phyloP scores from a whole-genome alignment of 2,797 vertebrate species.

The Naso thynnoides region DNA sequence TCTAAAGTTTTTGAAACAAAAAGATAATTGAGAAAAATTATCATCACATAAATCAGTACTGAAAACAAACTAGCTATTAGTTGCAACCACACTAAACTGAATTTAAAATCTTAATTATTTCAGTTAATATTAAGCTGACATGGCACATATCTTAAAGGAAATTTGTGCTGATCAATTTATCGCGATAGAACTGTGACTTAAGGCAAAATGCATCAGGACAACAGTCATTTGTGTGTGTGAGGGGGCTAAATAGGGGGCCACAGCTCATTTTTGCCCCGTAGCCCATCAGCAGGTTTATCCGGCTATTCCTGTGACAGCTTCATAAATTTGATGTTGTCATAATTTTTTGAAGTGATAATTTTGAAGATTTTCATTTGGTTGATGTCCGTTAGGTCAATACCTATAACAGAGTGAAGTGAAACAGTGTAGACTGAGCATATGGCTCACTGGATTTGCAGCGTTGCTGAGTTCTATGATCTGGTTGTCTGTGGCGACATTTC shows the following conservation, averaged over 20 bases:
- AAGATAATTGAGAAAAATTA: neutral
- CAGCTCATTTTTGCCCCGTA: neutral
- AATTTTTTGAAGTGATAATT: constrained; percentile 16
- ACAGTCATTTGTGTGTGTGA: too few species aligned
- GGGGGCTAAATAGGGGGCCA: neutral
- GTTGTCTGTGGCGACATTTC: too few species aligned
- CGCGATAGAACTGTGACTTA: neutral
- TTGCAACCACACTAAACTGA: neutral
- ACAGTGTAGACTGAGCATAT: too few species aligned
- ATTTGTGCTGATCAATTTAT: constrained; percentile 6
- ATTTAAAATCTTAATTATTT: constrained; percentile 3
- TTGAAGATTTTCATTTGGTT: too few species aligned
- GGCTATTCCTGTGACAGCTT: neutral
- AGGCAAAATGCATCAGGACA: neutral
- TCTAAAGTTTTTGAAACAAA: neutral
- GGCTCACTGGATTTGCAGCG: too few species aligned
- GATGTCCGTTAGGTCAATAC: too few species aligned
- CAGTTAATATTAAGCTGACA: neutral
- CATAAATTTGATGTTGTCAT: neutral
- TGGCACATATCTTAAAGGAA: neutral
- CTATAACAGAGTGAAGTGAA: too few species aligned
- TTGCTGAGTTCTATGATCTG: too few species aligned
- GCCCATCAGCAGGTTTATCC: neutral
- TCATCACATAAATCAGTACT: neutral
- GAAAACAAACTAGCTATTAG: neutral